phyloP scores from a whole-genome alignment of 2,888 invertebrate species.

The Tryphoninae sp. region DNA sequence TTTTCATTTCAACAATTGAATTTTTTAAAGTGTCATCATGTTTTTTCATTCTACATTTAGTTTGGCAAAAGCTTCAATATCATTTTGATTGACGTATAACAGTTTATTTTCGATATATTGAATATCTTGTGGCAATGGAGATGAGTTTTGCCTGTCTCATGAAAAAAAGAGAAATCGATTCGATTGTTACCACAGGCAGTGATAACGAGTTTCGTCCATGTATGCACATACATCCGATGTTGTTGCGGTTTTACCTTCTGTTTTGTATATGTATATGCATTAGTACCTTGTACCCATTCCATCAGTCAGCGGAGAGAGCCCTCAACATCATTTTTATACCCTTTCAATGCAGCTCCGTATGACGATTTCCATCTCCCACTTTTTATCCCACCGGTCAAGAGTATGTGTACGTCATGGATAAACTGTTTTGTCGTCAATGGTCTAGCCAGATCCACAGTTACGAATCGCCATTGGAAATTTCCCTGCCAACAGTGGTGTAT shows the following conservation, averaged over 20 bases:
- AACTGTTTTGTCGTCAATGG: slow-evolving; percentile 51
- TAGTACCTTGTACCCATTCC: slow-evolving; percentile 12
- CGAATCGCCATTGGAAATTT: slow-evolving; percentile 48
- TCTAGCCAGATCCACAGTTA: slow-evolving; percentile 13
- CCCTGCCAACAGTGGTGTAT: slow-evolving; percentile 23
- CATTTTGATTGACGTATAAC: neutral
- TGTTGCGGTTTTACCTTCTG: slow-evolving; percentile 14
- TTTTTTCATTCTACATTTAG: too few species aligned
- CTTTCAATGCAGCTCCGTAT: slow-evolving; percentile 38
- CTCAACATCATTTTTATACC: slow-evolving; percentile 51
- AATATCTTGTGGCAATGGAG: neutral
- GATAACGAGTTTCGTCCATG: slow-evolving; percentile 47
- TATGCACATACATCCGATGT: slow-evolving; percentile 17
- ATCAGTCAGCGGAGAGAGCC: slow-evolving; percentile 9
- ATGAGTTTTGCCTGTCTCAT: slow-evolving; percentile 19
- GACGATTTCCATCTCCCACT: too few species aligned
- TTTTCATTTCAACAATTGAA: too few species aligned
- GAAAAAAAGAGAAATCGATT: slow-evolving; percentile 39
- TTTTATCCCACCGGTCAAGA: slow-evolving; percentile 7
- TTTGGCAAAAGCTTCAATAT: too few species aligned
- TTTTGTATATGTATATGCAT: slow-evolving; percentile 29
- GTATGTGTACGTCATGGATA: slow-evolving; percentile 11
- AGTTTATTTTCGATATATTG: neutral
- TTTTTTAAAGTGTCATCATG: too few species aligned
- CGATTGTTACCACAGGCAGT: slow-evolving; percentile 38